Evolutionary conservation across 2,888 invertebrate species (phyloP), one percentile per base, ranked within the genome.

Genomic region (Ceramica pisi): DNA sequence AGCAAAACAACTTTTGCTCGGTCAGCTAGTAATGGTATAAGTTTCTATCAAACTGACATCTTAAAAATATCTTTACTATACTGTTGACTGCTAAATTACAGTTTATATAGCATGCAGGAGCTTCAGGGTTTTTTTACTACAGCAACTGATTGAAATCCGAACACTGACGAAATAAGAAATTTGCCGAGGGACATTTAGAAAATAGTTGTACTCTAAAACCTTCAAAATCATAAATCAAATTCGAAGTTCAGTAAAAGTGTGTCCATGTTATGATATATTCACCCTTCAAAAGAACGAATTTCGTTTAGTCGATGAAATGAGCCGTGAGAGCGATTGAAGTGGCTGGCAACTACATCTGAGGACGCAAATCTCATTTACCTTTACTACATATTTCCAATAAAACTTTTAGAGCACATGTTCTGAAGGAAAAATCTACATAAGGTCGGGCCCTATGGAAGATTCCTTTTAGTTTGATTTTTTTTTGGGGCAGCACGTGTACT

Each of bases 301-400:
- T 92, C 90, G 90, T 91, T 93, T 89, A 90, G 83, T 80, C 83
- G 86, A 80, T 87, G 90, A 91, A 90, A 91, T 90, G 90, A 89
- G 84, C 86, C 89, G 85, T 86, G 82, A 82, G 82, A 86, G 75
- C 75, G 86, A 89, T 87, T 85, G 87, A 88, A 90, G 89, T 88
- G 85, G 87, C 86, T 87, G 68, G 80, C 78, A 82, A 87, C 88
- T 89, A 88, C 90, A 92, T 91, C 90, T 90, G 89, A 76, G 84
- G 84, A 81, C 76, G 81, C 82, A 91, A 92, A 93, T 92, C 90
- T 88, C 81, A 91, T 93, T 92, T 91, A 77, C 85, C 81, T 86
- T 85, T 83, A 87, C 86, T 88, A 81, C 71, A 90, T 87, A 83
- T 89, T 81, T 82, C 83, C 85, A 86, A 88, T 86, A 87, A 86